A percentile compares a stretch with the other conserved stretches of the same genome.
These are phyloP conservation scores for Chelidonichthys spinosus DNA, from an alignment of 2,797 vertebrate species.

Conservation along the genomic window DNA sequence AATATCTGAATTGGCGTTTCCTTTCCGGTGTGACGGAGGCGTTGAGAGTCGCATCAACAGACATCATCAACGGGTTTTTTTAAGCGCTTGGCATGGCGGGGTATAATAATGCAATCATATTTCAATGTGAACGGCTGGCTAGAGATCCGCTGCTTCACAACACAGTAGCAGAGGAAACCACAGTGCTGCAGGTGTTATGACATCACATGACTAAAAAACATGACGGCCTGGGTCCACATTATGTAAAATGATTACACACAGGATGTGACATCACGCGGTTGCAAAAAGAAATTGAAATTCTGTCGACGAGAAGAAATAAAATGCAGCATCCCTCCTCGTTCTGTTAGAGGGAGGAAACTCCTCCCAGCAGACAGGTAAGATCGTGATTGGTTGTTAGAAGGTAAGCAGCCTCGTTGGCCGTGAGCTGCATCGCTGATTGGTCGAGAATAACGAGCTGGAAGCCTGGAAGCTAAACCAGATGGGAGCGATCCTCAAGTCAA, in stretches of 20 bases:
- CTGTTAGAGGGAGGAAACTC: slow-evolving; percentile 12
- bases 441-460: slow-evolving; percentile 34
- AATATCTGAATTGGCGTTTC: slow-evolving; percentile 28
- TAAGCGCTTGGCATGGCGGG: slow-evolving; percentile 18
- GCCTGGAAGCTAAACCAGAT: slow-evolving; percentile 27
- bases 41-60: slow-evolving; percentile 29
- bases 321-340: slow-evolving; percentile 4
- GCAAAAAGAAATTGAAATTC: neutral
- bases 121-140: slow-evolving; percentile 27
- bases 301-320: slow-evolving; percentile 2
- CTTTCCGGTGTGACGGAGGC: slow-evolving; percentile 10
- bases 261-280: slow-evolving; percentile 17
- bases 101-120: slow-evolving; percentile 11
- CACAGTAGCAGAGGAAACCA: slow-evolving; percentile 2
- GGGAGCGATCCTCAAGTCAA: slow-evolving; percentile 24
- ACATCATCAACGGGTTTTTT: slow-evolving; percentile 26
- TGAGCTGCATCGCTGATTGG: slow-evolving; percentile 24
- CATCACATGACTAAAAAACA: slow-evolving; percentile 14
- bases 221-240: slow-evolving; percentile 31
- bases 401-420: slow-evolving; percentile 27
- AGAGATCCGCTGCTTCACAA: slow-evolving; percentile 6
- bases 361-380: neutral
- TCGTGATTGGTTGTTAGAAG: slow-evolving; percentile 36
- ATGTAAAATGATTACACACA: slow-evolving; percentile 8
- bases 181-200: slow-evolving; percentile 9